These are phyloP conservation scores for Caenorhabditis tropicalis DNA, from an alignment of 1,140 invertebrate genomes.

Conservation along the genomic window DNA sequence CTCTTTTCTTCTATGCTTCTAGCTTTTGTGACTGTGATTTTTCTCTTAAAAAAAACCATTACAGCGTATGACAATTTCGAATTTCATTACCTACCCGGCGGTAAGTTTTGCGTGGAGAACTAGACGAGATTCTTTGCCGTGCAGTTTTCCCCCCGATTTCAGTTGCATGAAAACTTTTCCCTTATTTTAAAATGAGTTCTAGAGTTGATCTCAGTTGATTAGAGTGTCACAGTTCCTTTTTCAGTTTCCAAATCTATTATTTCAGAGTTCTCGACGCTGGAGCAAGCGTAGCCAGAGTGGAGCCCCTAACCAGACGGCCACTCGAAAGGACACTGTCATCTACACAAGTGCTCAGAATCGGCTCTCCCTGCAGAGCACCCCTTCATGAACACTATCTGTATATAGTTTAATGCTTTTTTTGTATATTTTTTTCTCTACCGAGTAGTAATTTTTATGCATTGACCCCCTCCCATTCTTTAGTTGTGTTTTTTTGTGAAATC, in stretches of 20 bases:
- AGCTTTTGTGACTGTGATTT: too few relatives aligned
- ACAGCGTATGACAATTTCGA: constrained; percentile 22
- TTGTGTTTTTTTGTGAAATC: not conserved
- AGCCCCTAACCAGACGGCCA: not conserved
- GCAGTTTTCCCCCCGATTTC: not conserved
- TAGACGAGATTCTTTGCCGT: not conserved
- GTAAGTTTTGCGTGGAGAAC: constrained; percentile 16
- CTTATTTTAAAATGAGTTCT: not conserved
- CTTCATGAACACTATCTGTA: not conserved
- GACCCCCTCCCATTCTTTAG: not conserved
- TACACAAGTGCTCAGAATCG: constrained; percentile 22
- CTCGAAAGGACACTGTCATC: not conserved
- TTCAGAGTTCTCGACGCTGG: constrained; percentile 8
- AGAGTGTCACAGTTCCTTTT: not conserved
- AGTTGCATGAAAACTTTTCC: not conserved
- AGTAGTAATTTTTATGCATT: not conserved
- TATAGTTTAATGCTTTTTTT: not conserved
- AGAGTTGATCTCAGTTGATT: not conserved
- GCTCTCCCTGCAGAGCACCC: not conserved
- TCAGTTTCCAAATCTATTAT: not conserved
- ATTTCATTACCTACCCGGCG: constrained; percentile 17
- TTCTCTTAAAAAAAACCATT: not conserved
- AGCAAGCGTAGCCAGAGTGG: constrained; percentile 16
- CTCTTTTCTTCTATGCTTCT: not conserved
- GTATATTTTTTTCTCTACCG: not conserved